These are phyloP conservation scores for Albula glossodonta DNA, from an alignment of 2,113 vertebrate species.

Conservation along the genomic window DNA sequence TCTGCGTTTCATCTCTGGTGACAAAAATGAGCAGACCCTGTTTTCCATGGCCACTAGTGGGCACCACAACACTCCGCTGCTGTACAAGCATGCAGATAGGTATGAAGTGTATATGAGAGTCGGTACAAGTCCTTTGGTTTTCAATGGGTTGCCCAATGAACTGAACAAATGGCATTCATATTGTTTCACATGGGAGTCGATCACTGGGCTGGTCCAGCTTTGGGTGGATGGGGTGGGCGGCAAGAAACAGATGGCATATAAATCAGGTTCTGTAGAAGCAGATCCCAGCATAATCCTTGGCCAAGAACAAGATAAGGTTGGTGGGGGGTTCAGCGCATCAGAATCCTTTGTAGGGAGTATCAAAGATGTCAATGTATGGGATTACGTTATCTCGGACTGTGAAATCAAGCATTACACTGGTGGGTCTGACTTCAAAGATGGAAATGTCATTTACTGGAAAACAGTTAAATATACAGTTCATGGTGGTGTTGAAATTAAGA, in stretches of 20 bases:
- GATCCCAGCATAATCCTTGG: not conserved
- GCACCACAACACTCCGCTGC: conserved; percentile 55
- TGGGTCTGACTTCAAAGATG: conserved; percentile 47
- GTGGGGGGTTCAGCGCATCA: not conserved
- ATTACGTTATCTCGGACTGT: conserved; percentile 38
- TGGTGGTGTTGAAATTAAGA: no score
- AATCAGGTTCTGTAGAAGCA: not conserved
- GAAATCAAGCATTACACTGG: conserved; percentile 47
- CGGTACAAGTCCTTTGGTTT: conserved; percentile 23
- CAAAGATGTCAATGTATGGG: conserved; percentile 15
- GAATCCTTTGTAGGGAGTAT: not conserved
- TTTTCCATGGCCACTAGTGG: conserved; percentile 56
- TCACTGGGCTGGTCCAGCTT: conserved; percentile 10
- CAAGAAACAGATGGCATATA: conserved; percentile 21
- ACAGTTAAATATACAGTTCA: conserved; percentile 37
- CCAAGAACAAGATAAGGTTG: conserved; percentile 26
- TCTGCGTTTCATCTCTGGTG: conserved; percentile 56
- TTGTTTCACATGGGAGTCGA: conserved; percentile 42
- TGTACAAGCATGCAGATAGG: conserved; percentile 44
- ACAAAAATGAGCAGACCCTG: conserved; percentile 47
- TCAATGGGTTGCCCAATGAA: rapidly evolving
- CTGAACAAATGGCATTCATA: not conserved
- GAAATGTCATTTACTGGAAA: conserved; percentile 60
- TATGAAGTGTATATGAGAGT: conserved; percentile 38
- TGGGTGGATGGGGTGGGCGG: conserved; percentile 30